phyloP scores from a whole-genome alignment of 2,113 vertebrate species.

The Balaenoptera acutorostrata region DNA sequence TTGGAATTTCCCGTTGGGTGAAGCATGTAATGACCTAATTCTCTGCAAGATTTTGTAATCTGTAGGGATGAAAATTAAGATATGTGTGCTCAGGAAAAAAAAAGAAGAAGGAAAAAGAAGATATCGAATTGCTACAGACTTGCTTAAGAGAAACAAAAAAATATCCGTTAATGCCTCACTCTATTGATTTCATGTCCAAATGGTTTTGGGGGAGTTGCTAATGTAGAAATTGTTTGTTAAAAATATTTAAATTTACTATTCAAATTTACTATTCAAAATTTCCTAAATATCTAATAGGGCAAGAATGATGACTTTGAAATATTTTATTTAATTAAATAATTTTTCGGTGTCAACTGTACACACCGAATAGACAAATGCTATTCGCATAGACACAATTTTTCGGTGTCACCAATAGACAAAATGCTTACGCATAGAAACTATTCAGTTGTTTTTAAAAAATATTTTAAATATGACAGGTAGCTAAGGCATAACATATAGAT shows the following conservation, averaged over 20 bases:
- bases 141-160: not conserved
- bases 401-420: not conserved
- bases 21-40: slow-evolving; percentile 50
- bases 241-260: not conserved
- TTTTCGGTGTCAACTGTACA: not conserved
- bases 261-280: not conserved
- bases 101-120: not conserved
- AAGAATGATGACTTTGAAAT: not conserved
- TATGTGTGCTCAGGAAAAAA: not conserved
- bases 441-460: not conserved
- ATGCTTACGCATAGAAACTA: not conserved
- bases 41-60: slow-evolving; percentile 41
- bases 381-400: too few species aligned
- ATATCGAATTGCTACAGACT: not conserved
- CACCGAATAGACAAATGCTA: too few species aligned
- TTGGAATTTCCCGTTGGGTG: slow-evolving; percentile 27
- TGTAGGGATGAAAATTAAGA: not conserved
- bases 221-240: not conserved
- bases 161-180: not conserved
- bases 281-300: not conserved
- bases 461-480: slow-evolving; percentile 26
- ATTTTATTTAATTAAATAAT: slow-evolving; percentile 29
- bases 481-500: slow-evolving; percentile 22
- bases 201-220: not conserved
- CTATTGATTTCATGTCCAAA: not conserved